Conservation (phyloP, 2,888 invertebrate species). For the Watsonalla binaria region DNA sequence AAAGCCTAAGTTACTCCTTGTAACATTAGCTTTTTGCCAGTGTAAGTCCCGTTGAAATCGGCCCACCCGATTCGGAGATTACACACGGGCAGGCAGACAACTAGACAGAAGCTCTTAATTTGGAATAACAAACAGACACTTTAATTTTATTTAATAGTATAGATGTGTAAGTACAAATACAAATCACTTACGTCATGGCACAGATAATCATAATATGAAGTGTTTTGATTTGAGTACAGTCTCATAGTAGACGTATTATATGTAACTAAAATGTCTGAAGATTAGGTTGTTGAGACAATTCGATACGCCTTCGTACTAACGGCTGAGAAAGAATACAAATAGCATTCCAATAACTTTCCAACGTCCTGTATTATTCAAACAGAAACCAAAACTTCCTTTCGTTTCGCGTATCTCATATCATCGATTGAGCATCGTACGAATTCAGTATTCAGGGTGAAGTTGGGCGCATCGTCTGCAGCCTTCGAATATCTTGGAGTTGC, state of each 20-base stretch:
- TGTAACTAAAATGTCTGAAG: not conserved
- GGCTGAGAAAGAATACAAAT: conserved; percentile 15
- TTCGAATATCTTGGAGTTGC: conserved; percentile 17
- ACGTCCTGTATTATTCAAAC: conserved; percentile 48
- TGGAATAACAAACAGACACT: too few relatives aligned
- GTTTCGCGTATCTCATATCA: conserved; percentile 31
- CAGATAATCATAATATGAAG: too few relatives aligned
- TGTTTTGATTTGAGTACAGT: too few relatives aligned
- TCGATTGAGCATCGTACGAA: conserved; percentile 38
- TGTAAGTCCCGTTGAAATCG: too few relatives aligned
- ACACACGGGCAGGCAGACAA: too few relatives aligned
- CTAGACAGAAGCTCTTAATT: too few relatives aligned
- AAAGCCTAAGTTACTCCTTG: too few relatives aligned
- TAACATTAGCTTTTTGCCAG: too few relatives aligned
- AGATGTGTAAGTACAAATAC: too few relatives aligned
- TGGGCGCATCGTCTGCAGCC: conserved; percentile 22
- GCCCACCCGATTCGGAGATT: too few relatives aligned
- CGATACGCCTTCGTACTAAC: conserved; percentile 21
- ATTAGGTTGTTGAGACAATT: conserved; percentile 14
- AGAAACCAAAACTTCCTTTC: conserved; percentile 63
- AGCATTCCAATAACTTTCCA: conserved; percentile 30
- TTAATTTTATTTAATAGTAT: too few relatives aligned
- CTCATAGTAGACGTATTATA: conserved; percentile 15
- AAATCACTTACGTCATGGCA: too few relatives aligned
- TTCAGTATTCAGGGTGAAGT: conserved; percentile 48